Percentiles rank a stretch among this genome's conserved stretches.
These are phyloP conservation scores for Drosophila siamana DNA, from an alignment of 2,888 invertebrate species.

Conservation along the genomic window DNA sequence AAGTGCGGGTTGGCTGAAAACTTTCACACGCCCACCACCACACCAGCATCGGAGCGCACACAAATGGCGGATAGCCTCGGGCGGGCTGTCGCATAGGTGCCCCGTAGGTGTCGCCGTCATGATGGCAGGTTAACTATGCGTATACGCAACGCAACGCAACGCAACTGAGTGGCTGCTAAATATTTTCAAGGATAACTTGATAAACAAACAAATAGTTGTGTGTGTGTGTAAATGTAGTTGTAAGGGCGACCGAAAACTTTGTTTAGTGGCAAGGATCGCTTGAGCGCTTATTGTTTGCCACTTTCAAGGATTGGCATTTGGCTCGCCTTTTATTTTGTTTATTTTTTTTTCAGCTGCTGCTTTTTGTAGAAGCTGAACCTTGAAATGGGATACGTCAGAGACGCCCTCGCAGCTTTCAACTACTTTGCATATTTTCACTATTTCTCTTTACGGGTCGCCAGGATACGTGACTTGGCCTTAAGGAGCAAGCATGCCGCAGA, in stretches of 20 bases:
- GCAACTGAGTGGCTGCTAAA: constrained; percentile 73
- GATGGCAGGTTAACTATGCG: constrained; percentile 75
- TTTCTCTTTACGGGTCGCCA: constrained; percentile 64
- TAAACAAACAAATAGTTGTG: constrained; percentile 60
- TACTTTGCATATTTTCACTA: constrained; percentile 80
- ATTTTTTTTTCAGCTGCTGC: constrained; percentile 8
- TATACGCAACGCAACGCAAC: constrained; percentile 78
- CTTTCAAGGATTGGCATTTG: constrained; percentile 64
- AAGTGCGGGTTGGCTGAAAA: constrained; percentile 69
- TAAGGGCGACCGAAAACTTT: constrained; percentile 63
- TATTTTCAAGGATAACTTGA: constrained; percentile 79
- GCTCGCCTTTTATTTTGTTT: constrained; percentile 27
- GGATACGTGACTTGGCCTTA: constrained; percentile 68
- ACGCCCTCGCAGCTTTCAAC: constrained; percentile 50
- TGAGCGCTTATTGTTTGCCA: constrained; percentile 61
- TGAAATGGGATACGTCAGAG: constrained; percentile 71
- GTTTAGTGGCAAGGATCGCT: constrained; percentile 58
- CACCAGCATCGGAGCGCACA: background rate
- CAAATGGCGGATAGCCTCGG: background rate
- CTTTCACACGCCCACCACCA: constrained; percentile 40
- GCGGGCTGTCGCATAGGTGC: constrained; percentile 54
- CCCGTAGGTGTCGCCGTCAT: constrained; percentile 69
- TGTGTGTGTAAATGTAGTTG: constrained; percentile 5
- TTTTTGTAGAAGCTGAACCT: constrained; percentile 52
- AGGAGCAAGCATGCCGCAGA: constrained; percentile 15